Evolutionary conservation across 2,113 vertebrate species (phyloP).

Genomic region (Sardina pilchardus): DNA sequence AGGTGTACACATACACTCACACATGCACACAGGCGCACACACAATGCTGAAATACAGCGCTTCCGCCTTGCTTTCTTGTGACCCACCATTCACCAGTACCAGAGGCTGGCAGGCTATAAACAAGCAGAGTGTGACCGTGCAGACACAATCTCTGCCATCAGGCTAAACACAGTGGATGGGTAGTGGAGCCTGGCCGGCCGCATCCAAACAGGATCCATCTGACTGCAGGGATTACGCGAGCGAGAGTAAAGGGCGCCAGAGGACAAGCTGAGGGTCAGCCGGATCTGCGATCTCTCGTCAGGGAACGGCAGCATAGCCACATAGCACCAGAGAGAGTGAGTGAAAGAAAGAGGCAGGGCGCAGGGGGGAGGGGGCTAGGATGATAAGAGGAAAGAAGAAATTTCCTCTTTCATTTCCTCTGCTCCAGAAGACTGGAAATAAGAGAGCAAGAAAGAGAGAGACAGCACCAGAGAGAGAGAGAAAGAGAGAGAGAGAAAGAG

Average conservation of each 20-base stretch:
- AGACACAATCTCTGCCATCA: neutral
- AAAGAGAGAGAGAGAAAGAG: neutral
- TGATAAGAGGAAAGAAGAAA: neutral
- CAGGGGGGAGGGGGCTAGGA: neutral
- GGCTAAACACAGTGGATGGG: neutral
- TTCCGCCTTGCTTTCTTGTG: neutral
- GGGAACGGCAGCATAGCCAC: neutral
- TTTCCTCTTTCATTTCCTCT: neutral
- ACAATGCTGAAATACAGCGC: neutral
- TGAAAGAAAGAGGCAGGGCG: neutral
- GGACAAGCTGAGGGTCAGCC: neutral
- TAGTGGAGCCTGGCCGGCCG: neutral
- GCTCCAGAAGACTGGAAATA: neutral
- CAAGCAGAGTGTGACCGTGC: neutral
- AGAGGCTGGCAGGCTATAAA: neutral
- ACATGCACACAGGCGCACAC: neutral
- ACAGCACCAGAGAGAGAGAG: neutral
- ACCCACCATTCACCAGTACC: neutral
- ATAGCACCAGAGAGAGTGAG: neutral
- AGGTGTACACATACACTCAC: neutral
- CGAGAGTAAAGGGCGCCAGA: neutral
- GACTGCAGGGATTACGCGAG: neutral
- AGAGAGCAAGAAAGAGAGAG: neutral
- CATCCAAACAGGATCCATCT: neutral
- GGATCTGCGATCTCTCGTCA: neutral